Conservation (phyloP, 2,113 vertebrate genomes). For the Meriones unguiculatus region DNA sequence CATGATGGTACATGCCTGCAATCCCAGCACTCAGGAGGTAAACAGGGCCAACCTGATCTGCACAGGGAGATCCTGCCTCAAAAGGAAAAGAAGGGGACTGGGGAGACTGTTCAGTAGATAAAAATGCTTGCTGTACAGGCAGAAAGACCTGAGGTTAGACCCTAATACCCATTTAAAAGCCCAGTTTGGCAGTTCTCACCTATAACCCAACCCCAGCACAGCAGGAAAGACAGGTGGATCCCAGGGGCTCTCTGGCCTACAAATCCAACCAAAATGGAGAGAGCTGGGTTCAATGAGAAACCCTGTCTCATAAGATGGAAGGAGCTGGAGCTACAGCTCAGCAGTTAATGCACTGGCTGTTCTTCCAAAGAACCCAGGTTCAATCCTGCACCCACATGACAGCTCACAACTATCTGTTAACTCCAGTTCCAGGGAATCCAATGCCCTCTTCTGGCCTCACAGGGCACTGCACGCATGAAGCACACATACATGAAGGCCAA, state of each 20-base stretch:
- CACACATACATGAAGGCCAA: background rate
- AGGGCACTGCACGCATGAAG: background rate
- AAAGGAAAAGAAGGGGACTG: background rate
- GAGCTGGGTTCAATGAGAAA: background rate
- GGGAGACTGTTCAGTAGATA: background rate
- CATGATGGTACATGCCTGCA: background rate
- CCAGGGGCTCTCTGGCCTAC: background rate
- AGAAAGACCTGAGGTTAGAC: background rate
- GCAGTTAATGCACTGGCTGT: background rate
- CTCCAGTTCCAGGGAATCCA: background rate
- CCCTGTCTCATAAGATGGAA: background rate
- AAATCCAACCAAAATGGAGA: background rate
- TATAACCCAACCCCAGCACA: background rate
- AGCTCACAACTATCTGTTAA: background rate
- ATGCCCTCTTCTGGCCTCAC: background rate
- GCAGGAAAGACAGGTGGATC: background rate
- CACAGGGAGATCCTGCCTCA: background rate
- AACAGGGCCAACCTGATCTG: background rate
- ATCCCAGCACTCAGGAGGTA: background rate
- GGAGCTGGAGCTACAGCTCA: background rate
- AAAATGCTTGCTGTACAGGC: background rate
- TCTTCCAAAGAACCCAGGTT: background rate
- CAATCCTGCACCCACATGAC: background rate
- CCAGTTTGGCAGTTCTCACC: background rate
- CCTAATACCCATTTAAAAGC: background rate